Base-by-base conservation (phyloP, 2,113 vertebrate species). In the Brachyhypopomus gauderio region DNA sequence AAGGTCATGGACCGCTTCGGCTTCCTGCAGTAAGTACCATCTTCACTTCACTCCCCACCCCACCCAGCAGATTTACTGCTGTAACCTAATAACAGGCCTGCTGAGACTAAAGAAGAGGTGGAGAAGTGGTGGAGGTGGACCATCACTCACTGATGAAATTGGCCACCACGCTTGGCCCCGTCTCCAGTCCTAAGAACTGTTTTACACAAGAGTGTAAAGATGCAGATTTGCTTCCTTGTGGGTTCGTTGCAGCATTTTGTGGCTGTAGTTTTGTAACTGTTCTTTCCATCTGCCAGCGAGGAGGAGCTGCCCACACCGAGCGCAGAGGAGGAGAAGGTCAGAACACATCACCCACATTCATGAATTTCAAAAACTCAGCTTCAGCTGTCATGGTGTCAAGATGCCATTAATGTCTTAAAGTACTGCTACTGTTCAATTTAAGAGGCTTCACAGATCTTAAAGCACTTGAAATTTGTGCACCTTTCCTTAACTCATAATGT, bases 1-100 rank as follows among this genome's bases (percentile, higher is more conserved):
- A 96, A 96, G 90, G 93, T 97, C 87, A 95, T 93, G 3, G 95
- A 96, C 88, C 94, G 95, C 36, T 96, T 96, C 69, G 95, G 96
- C 84, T 97, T 96, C 90, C 89, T 95, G 86, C 95, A 95, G 95
- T 96, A 93, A 95, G 80, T 75, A 62, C 20, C 75, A 14, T 4
- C 27, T 75, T 60, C 2, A 0, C 52, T 59, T 12, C 30, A 30
- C 16, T n/a, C 17, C 2, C 3, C 6, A 25, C 19, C 60, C 17
- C 23, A 19, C 64, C 23, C 52, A 16, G 23, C 25, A 73, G 27
- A 55, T 78, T 38, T 70, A 58, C 4, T 71, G n/a, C 56, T 25
- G 16, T 8, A 34, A 73, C 71, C 80, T 84, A 41, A 62, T 20
- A 20, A 72, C 34, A 22, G 59, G 16, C 34, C 25, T 34, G 22